Base-by-base conservation (phyloP, 2,113 vertebrate species). In the Garra rufa region DNA sequence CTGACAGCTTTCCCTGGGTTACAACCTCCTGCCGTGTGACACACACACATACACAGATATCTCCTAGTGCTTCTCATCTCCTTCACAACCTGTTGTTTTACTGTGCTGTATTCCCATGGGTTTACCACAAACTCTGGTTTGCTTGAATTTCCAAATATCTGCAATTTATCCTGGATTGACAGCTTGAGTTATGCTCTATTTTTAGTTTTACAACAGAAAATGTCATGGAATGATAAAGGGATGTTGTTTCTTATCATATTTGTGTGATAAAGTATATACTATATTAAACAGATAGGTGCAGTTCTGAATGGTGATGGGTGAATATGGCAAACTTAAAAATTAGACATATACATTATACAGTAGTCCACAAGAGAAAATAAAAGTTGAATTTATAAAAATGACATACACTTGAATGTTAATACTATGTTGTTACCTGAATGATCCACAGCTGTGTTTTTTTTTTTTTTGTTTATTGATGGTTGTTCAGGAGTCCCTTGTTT, bases 1-100 rank as follows among this genome's bases (percentile, higher is more conserved):
- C 83, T 87, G 85, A 87, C 88, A 85, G 88, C 82, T 89, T 88
- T 87, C 81, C 81, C 85, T 87, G 76, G 76, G 70, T 87, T 87
- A 85, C 85, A 87, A 71, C 83, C 83, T 85, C 85, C 76, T 83
- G 70, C 81, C 5, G 80, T 65, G 85, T 57, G 24, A 52, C 34
- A 75, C 30, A 74, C 71, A 76, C 70, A 76, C 85, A 34, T 34
- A 82, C 46, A 71, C 24, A 82, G 30, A 57, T 52, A 73, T 46
- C 1, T 26, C 15, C 6, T 73, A 77, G 65, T 74, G 55, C 74
- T 28, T 61, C 24, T 83, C 71, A 73, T 85, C 30, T 81, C 59
- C 30, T 74, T 74, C 14, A 41, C 34, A 70, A 70, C 82, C 77
- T 73, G 79, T 59, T 70, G 74, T 71, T 61, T 34, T 44, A 77